phyloP scores from a whole-genome alignment of 1,140 invertebrate species.

The Megalopta genalis region DNA sequence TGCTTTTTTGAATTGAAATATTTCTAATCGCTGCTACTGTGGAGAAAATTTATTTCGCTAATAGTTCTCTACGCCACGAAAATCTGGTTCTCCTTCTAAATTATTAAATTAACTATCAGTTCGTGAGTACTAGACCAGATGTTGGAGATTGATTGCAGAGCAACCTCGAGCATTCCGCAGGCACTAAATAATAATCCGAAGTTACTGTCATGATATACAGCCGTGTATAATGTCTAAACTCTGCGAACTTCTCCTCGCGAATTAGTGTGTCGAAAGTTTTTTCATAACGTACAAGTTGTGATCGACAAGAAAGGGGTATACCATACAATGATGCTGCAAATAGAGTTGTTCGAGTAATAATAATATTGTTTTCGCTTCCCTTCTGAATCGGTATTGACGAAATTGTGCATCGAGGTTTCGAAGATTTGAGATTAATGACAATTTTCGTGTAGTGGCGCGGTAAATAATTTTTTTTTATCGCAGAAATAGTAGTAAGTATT shows the following conservation, averaged over 20 bases:
- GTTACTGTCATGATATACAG: conserved; percentile 9
- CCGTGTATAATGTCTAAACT: conserved; percentile 11
- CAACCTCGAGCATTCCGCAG: neutral
- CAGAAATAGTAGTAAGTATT: no score
- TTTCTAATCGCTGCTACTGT: no score
- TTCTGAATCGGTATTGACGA: no score
- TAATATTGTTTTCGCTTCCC: neutral
- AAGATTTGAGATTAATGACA: no score
- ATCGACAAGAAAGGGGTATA: neutral
- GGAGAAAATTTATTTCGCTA: no score
- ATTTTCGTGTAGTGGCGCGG: no score
- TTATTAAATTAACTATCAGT: neutral
- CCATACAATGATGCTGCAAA: no score
- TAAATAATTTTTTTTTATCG: neutral
- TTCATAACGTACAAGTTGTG: conserved; percentile 15
- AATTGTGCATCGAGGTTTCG: no score
- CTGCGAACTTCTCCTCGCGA: neutral
- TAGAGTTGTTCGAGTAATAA: neutral
- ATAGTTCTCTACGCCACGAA: neutral
- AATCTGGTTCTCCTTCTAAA: no score
- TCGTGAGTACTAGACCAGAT: neutral
- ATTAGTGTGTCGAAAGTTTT: conserved; percentile 13
- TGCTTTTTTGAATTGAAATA: no score
- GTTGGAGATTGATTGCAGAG: conserved; percentile 6
- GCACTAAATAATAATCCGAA: conserved; percentile 17